phyloP scores from a whole-genome alignment of 2,113 vertebrate genomes.

The Callospermophilus lateralis region DNA sequence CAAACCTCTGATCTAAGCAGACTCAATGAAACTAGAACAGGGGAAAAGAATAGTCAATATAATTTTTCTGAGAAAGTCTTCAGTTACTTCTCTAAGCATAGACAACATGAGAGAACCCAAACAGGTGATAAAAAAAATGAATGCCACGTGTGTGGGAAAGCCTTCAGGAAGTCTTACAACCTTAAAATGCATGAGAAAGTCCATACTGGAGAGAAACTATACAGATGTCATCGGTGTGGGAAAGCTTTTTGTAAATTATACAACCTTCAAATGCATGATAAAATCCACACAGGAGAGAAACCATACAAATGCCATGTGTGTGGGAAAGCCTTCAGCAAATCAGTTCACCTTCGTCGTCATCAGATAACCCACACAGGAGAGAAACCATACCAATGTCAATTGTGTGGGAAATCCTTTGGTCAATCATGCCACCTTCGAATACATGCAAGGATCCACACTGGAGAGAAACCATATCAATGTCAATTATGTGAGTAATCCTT shows the following conservation, averaged over 20 bases:
- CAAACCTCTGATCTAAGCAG: background rate
- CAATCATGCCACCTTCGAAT: constrained; percentile 30
- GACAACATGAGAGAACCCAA: background rate
- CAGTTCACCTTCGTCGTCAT: background rate
- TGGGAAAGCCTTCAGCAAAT: background rate
- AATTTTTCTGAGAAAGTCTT: background rate
- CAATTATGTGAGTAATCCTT: constrained; percentile 49
- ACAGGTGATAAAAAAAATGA: background rate
- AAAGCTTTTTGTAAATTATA: background rate
- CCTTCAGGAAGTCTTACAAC: too few species aligned
- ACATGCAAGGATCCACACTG: too few species aligned
- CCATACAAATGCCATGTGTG: background rate
- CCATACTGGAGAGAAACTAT: too few species aligned
- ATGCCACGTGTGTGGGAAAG: background rate
- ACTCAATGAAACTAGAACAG: background rate
- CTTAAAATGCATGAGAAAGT: too few species aligned
- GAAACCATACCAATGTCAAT: constrained; percentile 43
- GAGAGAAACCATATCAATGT: constrained; percentile 50
- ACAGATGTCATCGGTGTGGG: too few species aligned
- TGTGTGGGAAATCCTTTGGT: constrained; percentile 46
- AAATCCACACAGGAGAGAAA: background rate
- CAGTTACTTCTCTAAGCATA: background rate
- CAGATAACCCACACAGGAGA: constrained; percentile 6
- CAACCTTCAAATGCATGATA: background rate
- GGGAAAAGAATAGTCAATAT: background rate